phyloP scores from a whole-genome alignment of 1,140 invertebrate species.

The Battus philenor region DNA sequence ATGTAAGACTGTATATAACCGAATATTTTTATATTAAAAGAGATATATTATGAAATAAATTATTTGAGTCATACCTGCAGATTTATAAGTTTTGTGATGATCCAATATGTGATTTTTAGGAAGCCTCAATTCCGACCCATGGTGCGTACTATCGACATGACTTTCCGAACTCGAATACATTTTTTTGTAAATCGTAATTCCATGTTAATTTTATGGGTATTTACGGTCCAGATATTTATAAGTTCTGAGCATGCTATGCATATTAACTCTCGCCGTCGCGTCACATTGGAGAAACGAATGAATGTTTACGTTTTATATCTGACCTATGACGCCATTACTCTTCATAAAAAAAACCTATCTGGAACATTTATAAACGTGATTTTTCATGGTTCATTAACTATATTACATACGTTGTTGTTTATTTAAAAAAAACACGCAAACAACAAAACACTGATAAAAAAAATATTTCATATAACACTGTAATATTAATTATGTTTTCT shows the following conservation, averaged over 20 bases:
- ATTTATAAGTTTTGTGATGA: not conserved
- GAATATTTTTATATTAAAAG: too few species aligned
- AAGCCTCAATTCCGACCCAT: not conserved
- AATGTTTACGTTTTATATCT: constrained; percentile 13
- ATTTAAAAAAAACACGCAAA: too few species aligned
- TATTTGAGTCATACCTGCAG: too few species aligned
- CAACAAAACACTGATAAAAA: too few species aligned
- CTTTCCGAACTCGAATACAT: not conserved
- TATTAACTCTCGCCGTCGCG: constrained; percentile 10
- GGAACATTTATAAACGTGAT: too few species aligned
- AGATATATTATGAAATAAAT: too few species aligned
- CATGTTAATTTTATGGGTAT: constrained; percentile 16
- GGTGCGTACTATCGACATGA: not conserved
- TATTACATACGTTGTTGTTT: too few species aligned
- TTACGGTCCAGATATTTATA: constrained; percentile 17
- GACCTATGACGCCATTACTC: constrained; percentile 6
- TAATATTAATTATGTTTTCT: too few species aligned
- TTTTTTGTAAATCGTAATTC: constrained; percentile 15
- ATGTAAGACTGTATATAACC: too few species aligned
- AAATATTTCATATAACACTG: too few species aligned
- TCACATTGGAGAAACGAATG: constrained; percentile 10
- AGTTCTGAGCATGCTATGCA: constrained; percentile 4
- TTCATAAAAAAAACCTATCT: too few species aligned
- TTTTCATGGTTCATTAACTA: too few species aligned
- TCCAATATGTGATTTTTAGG: not conserved